A percentile compares a stretch with the other conserved stretches of the same genome.
Conservation (phyloP, 2,888 invertebrate genomes). For the Drosophila suboccidentalis region DNA sequence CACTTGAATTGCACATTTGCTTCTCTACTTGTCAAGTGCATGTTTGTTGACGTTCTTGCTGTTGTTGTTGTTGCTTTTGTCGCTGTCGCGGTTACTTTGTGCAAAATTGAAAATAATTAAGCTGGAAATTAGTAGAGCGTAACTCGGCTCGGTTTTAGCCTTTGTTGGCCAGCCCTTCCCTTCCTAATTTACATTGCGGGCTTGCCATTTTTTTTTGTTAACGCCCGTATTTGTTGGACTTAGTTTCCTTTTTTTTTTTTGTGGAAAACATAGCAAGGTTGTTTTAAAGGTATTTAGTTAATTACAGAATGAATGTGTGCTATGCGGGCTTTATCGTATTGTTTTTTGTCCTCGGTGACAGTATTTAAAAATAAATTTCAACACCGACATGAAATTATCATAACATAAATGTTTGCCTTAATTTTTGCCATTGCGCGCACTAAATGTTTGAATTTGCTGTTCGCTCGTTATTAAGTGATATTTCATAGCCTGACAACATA, state of each 20-base stretch:
- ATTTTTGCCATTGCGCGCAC: slow-evolving; percentile 11
- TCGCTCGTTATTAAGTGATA: slow-evolving; percentile 23
- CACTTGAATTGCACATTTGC: slow-evolving; percentile 67
- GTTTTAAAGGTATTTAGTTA: slow-evolving; percentile 61
- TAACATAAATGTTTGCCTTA: slow-evolving; percentile 3
- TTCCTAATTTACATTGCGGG: slow-evolving; percentile 20
- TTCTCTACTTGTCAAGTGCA: slow-evolving; percentile 62
- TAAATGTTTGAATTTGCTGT: slow-evolving; percentile 3
- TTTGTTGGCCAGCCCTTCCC: slow-evolving; percentile 40
- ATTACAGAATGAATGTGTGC: slow-evolving; percentile 41
- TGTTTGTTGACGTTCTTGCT: slow-evolving; percentile 33
- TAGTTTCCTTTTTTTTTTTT: slow-evolving; percentile 17
- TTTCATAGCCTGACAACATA: slow-evolving; percentile 23
- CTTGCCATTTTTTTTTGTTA: slow-evolving; percentile 3
- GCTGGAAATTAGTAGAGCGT: slow-evolving; percentile 79
- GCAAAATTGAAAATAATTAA: slow-evolving; percentile 76
- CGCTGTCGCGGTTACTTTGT: slow-evolving; percentile 72
- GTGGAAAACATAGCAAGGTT: slow-evolving; percentile 45
- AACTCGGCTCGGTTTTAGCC: slow-evolving; percentile 51
- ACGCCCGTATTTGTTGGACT: slow-evolving; percentile 26
- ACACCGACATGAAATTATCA: slow-evolving; percentile 16
- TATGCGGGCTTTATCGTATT: slow-evolving; percentile 2
- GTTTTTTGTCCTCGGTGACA: not conserved
- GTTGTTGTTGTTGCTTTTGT: slow-evolving; percentile 39
- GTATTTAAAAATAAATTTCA: slow-evolving; percentile 6